Evolutionary conservation across 2,797 vertebrate species (phyloP), one percentile per base, ranked within the genome.

Genomic region (Nyctibius grandis): DNA sequence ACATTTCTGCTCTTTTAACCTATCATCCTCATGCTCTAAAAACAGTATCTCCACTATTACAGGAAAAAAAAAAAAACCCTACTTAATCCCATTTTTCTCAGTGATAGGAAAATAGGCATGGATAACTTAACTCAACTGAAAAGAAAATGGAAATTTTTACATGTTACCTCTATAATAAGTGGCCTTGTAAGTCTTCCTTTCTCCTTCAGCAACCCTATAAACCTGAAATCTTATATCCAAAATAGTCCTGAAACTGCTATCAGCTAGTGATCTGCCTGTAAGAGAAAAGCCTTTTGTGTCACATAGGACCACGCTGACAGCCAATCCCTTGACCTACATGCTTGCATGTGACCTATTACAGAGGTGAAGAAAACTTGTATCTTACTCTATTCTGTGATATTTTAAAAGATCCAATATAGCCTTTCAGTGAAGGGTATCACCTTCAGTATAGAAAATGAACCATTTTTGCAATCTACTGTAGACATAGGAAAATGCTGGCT

Each of bases 1-100:
- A 95, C 91, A 60, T 94, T 81, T 61, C 82, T 94, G 86, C 54
- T 96, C 72, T 95, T 93, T 94, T 76, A 91, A 95, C 72, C 56
- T 68, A 94, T 44, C 69, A 74, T 91, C 29, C 75, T 95, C 48
- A 19, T 51, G 65, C 85, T 94, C 64, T 83, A 69, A 93, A 92
- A 84, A 51, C 45, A 93, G 42, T 56, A 84, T 33, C 54, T 89
- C 44, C 11, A n/a, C 28, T 86, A 82, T 61, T 92, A 85, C 17
- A 63, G 42, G 15, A 89, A 50, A 65, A 88, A 45, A 9, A 0
- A 17, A 17, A 31, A 53, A 31, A 19, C 17, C 25, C 34, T 74
- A 36, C 36, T 33, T 34, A 80, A 88, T 77, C 50, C 31, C 0
- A 64, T 85, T 91, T 90, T 96, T 91, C 84, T 95, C 89, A 11